Evolutionary conservation across 2,888 invertebrate genomes (phyloP).

Genomic region (Panopea generosa): DNA sequence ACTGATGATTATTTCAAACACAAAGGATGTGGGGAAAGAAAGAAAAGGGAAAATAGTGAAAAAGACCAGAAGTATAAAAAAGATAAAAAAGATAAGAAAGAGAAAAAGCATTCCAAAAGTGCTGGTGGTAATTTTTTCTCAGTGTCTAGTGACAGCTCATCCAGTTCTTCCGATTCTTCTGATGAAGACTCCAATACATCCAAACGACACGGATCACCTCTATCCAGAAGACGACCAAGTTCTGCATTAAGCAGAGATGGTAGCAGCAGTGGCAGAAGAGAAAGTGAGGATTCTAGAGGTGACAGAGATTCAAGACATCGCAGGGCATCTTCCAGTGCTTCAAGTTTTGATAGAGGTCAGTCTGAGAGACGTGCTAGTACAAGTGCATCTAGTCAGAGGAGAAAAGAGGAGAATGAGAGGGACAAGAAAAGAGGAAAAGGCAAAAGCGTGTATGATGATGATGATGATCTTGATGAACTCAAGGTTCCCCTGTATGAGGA

Average conservation of each 20-base stretch:
- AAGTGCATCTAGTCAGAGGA: slow-evolving; percentile 53
- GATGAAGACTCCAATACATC: slow-evolving; percentile 18
- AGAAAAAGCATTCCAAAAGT: slow-evolving; percentile 6
- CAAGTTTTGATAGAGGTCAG: not conserved
- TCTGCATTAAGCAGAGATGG: slow-evolving; percentile 40
- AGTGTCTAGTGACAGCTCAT: slow-evolving; percentile 28
- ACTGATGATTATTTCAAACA: not conserved
- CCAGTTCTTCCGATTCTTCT: slow-evolving; percentile 8
- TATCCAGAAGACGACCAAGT: slow-evolving; percentile 27
- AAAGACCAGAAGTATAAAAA: slow-evolving; percentile 9
- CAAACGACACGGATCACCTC: slow-evolving; percentile 8
- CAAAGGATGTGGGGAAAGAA: not conserved
- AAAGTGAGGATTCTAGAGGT: slow-evolving; percentile 7
- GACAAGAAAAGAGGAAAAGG: slow-evolving; percentile 22
- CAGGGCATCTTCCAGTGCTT: slow-evolving; percentile 9
- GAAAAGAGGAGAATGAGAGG: slow-evolving; percentile 10
- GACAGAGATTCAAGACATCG: slow-evolving; percentile 1
- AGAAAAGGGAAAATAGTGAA: not conserved
- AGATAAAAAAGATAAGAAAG: not conserved
- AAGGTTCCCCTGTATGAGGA: slow-evolving; percentile 76
- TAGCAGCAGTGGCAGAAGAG: slow-evolving; percentile 5
- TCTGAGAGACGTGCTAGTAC: slow-evolving; percentile 39
- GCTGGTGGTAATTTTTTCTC: slow-evolving; percentile 26
- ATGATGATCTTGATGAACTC: slow-evolving; percentile 52
- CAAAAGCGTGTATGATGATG: slow-evolving; percentile 53